Conservation (phyloP, 1,140 invertebrate genomes). For the Heliconius melpomene region DNA sequence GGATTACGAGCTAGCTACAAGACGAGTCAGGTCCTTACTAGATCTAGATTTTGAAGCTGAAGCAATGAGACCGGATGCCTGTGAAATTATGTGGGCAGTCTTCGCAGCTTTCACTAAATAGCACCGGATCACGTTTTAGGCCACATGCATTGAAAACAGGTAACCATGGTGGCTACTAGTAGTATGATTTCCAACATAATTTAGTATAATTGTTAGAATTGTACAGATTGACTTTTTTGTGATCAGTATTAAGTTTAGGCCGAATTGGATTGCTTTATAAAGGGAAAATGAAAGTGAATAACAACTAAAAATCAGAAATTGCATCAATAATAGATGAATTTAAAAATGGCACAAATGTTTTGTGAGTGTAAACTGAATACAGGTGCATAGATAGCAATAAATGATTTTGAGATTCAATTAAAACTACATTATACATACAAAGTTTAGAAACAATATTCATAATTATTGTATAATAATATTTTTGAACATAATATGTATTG, state of each 20-base stretch:
- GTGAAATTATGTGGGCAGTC: slow-evolving; percentile 98
- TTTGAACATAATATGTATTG: slow-evolving; percentile 11
- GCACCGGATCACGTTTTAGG: slow-evolving; percentile 41
- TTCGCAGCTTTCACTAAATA: slow-evolving; percentile 99
- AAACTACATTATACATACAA: slow-evolving; percentile 5
- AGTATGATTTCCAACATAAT: slow-evolving; percentile 7
- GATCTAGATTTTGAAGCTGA: slow-evolving; percentile 98
- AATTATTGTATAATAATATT: slow-evolving; percentile 3
- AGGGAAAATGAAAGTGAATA: background rate
- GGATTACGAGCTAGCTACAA: slow-evolving; percentile 99
- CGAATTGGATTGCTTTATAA: slow-evolving; percentile 8
- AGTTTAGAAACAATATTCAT: background rate
- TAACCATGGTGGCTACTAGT: slow-evolving; percentile 9
- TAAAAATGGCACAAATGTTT: slow-evolving; percentile 23
- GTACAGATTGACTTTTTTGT: slow-evolving; percentile 36
- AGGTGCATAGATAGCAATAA: slow-evolving; percentile 29
- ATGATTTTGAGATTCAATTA: slow-evolving; percentile 22
- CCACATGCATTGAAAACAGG: slow-evolving; percentile 24
- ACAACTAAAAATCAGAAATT: background rate
- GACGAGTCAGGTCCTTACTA: slow-evolving; percentile 95
- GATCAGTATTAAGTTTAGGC: slow-evolving; percentile 39
- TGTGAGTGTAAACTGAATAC: slow-evolving; percentile 14
- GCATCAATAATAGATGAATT: background rate
- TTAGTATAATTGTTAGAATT: slow-evolving; percentile 26
- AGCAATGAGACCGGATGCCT: slow-evolving; percentile 91